phyloP scores from a whole-genome alignment of 2,113 vertebrate species.

The Xyrauchen texanus region DNA sequence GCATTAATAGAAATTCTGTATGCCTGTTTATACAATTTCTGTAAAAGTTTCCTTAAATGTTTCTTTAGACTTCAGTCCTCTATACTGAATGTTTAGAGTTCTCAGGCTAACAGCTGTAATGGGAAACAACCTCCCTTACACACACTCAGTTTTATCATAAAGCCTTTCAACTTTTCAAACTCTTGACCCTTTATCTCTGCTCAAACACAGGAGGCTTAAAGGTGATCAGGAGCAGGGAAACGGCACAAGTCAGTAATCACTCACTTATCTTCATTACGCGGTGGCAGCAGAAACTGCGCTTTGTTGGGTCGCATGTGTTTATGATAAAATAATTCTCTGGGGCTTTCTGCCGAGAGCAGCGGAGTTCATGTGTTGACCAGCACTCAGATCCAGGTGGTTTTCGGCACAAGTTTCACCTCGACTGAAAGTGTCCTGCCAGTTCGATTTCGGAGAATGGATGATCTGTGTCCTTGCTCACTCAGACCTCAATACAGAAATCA shows the following conservation, averaged over 20 bases:
- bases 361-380: conserved; percentile 28
- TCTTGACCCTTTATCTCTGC: conserved; percentile 21
- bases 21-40: no score
- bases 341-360: conserved; percentile 29
- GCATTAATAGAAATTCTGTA: no score
- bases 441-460: conserved; percentile 18
- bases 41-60: no score
- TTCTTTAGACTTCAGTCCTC: no score
- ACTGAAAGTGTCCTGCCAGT: conserved; percentile 34
- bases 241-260: conserved; percentile 53
- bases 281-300: conserved; percentile 38
- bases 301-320: conserved; percentile 59
- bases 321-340: conserved; percentile 43
- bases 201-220: conserved; percentile 39
- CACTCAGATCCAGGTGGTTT: conserved; percentile 51
- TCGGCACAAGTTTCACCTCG: conserved; percentile 17
- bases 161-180: conserved; percentile 14
- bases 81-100: no score
- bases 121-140: neutral
- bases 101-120: neutral
- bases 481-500: neutral
- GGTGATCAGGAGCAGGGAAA: conserved; percentile 46
- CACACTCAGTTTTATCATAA: conserved; percentile 27
- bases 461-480: conserved; percentile 25
- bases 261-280: conserved; percentile 54